phyloP scores from a whole-genome alignment of 30 jellyfish, hydroid and myxozoan species.

The Chrysaora quinquecirrha region DNA sequence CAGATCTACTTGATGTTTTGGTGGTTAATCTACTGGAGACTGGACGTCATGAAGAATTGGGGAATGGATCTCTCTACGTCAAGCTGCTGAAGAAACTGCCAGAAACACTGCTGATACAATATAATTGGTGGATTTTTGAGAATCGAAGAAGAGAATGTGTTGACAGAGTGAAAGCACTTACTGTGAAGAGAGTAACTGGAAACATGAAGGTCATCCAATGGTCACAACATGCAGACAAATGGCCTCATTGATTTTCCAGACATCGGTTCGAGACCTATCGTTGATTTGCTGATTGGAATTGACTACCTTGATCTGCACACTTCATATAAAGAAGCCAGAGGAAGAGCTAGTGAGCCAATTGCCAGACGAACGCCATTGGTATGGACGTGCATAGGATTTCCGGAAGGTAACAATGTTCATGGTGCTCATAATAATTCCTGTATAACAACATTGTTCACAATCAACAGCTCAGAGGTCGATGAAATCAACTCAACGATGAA shows the following conservation, averaged over 20 bases:
- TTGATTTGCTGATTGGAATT: slow-evolving; percentile 44
- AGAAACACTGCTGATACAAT: slow-evolving; percentile 68
- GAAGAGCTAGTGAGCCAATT: slow-evolving; percentile 35
- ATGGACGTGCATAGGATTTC: no score
- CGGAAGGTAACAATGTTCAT: no score
- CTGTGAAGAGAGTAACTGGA: slow-evolving; percentile 67
- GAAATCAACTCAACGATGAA: background rate
- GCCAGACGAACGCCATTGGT: slow-evolving; percentile 49
- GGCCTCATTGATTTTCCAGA: slow-evolving; percentile 24
- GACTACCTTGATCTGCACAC: slow-evolving; percentile 43
- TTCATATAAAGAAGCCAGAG: slow-evolving; percentile 20
- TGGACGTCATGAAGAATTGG: slow-evolving; percentile 67
- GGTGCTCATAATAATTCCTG: no score
- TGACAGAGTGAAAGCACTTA: slow-evolving; percentile 34
- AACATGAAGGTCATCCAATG: slow-evolving; percentile 11
- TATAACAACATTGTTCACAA: no score
- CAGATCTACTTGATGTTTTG: slow-evolving; percentile 51
- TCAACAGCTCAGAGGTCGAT: background rate
- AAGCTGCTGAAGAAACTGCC: slow-evolving; percentile 70
- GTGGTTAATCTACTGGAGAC: slow-evolving; percentile 55
- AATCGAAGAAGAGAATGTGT: slow-evolving; percentile 50
- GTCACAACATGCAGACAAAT: background rate
- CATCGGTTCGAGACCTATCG: background rate
- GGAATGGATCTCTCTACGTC: slow-evolving; percentile 70
- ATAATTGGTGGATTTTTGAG: slow-evolving; percentile 70